Percentiles rank a stretch among this genome's conserved stretches.
These are phyloP conservation scores for Dryobates pubescens DNA, from an alignment of 2,797 vertebrate genomes.

Conservation along the genomic window DNA sequence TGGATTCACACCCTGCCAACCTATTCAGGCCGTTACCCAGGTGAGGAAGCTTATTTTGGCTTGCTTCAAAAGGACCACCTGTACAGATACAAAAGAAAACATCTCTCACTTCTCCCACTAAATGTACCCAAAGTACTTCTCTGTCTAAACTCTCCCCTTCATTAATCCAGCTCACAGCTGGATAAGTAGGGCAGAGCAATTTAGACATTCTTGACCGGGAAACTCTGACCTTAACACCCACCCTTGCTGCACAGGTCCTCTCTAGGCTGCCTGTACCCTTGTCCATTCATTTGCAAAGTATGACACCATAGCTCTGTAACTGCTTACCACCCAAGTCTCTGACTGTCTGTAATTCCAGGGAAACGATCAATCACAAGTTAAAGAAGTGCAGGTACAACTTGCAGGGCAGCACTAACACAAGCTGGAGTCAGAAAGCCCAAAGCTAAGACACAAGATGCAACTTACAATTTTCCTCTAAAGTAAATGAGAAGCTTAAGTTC, in stretches of 20 bases:
- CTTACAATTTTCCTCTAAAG: background rate
- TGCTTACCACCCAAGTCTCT: background rate
- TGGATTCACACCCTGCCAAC: slow-evolving; percentile 22
- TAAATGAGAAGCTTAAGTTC: background rate
- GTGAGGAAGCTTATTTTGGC: slow-evolving; percentile 48
- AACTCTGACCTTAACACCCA: background rate
- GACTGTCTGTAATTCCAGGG: background rate
- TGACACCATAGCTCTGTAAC: background rate
- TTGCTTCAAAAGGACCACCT: slow-evolving; percentile 59
- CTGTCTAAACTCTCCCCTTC: slow-evolving; percentile 38
- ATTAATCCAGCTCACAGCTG: slow-evolving; percentile 40
- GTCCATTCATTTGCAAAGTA: background rate
- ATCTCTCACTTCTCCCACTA: slow-evolving; percentile 14
- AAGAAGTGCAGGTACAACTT: background rate
- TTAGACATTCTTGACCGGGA: slow-evolving; percentile 28
- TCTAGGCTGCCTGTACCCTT: background rate
- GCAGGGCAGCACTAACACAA: background rate
- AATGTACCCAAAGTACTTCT: slow-evolving; percentile 12
- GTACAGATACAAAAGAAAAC: slow-evolving; percentile 57
- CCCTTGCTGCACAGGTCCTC: background rate
- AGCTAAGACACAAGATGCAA: background rate
- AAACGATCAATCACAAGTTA: background rate
- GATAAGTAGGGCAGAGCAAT: slow-evolving; percentile 52
- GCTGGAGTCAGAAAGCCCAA: background rate
- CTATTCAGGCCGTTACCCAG: slow-evolving; percentile 38